phyloP scores from a whole-genome alignment of 2,113 vertebrate genomes.

The Pantherophis guttatus region DNA sequence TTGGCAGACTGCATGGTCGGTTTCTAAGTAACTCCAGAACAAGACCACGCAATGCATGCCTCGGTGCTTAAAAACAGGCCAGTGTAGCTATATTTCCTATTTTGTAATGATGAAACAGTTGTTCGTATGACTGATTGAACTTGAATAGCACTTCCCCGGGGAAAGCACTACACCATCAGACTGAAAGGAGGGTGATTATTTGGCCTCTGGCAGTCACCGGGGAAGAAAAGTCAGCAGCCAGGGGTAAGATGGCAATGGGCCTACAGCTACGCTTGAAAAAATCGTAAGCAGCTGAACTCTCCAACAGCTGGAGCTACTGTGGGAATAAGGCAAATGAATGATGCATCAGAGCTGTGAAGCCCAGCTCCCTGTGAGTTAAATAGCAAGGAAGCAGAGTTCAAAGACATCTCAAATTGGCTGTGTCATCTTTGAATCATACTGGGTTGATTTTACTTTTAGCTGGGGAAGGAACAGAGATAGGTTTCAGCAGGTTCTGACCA shows the following conservation, averaged over 20 bases:
- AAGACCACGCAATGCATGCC: background rate
- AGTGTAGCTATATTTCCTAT: slow-evolving; percentile 39
- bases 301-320: slow-evolving; percentile 49
- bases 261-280: slow-evolving; percentile 68
- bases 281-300: slow-evolving; percentile 60
- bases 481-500: too few relatives aligned
- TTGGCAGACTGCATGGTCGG: background rate
- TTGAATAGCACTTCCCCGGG: slow-evolving; percentile 59
- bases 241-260: slow-evolving; percentile 48
- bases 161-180: slow-evolving; percentile 60
- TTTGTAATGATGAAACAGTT: slow-evolving; percentile 61
- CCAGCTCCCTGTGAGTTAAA: background rate
- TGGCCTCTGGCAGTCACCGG: slow-evolving; percentile 62
- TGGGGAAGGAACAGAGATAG: background rate
- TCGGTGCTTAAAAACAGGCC: background rate
- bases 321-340: slow-evolving; percentile 26
- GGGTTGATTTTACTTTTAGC: background rate
- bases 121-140: slow-evolving; percentile 66
- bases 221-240: slow-evolving; percentile 46
- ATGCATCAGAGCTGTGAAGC: slow-evolving; percentile 30
- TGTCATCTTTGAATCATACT: background rate
- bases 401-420: background rate
- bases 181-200: slow-evolving; percentile 69
- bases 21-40: background rate
- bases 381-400: background rate